phyloP scores from a whole-genome alignment of 1,140 invertebrate genomes.

The Lamellibrachia luymesi region DNA sequence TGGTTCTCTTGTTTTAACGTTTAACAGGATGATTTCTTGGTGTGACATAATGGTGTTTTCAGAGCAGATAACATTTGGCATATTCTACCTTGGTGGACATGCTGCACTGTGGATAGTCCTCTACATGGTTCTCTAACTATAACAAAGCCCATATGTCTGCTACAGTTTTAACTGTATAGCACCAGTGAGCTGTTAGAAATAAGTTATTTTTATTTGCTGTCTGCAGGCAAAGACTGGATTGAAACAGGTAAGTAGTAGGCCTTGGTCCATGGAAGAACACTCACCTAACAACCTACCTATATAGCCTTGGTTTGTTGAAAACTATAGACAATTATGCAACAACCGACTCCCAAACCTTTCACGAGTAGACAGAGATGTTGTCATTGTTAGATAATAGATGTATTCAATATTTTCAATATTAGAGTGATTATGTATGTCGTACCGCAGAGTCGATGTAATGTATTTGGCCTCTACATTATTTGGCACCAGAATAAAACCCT shows the following conservation, averaged over 20 bases:
- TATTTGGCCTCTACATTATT: background rate
- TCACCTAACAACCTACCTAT: background rate
- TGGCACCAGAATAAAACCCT: background rate
- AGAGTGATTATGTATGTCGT: background rate
- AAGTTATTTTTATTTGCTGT: conserved; percentile 1
- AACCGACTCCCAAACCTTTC: background rate
- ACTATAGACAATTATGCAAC: background rate
- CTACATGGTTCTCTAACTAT: background rate
- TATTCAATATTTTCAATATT: background rate
- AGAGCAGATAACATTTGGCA: background rate
- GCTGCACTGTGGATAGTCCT: background rate
- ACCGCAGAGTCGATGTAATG: background rate
- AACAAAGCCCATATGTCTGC: background rate
- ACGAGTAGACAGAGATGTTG: background rate
- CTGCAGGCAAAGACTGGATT: background rate
- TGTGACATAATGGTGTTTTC: background rate
- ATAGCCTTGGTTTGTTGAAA: background rate
- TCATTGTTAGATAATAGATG: background rate
- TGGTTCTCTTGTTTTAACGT: background rate
- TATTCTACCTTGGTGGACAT: background rate
- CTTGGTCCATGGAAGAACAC: background rate
- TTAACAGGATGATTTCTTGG: background rate
- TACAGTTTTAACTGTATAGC: background rate
- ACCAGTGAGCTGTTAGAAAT: background rate
- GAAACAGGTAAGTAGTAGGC: background rate